Percentiles rank a stretch among this genome's conserved stretches.
Conservation (phyloP, 2,113 vertebrate genomes). For the Prochilodus magdalenae region DNA sequence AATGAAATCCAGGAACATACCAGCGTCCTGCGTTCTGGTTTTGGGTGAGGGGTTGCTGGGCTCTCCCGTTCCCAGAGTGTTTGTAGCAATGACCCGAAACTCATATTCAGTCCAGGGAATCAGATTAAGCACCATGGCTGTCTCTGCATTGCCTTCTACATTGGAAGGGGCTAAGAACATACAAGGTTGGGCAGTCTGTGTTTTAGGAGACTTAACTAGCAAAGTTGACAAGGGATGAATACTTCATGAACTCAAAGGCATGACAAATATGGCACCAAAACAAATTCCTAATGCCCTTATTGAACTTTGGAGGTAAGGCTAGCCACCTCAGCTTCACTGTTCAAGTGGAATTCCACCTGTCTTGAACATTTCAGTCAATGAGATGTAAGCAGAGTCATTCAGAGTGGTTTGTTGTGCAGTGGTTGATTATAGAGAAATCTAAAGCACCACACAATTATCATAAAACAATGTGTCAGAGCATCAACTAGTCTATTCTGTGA, state of each 20-base stretch:
- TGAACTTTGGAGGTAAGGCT: not conserved
- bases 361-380: no score
- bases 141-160: conserved; percentile 93
- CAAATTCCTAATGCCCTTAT: not conserved
- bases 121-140: conserved; percentile 86
- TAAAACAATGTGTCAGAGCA: no score
- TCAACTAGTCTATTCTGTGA: no score
- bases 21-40: conserved; percentile 84
- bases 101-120: conserved; percentile 97
- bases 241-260: no score
- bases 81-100: conserved; percentile 92
- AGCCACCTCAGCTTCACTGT: not conserved
- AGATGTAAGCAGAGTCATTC: no score
- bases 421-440: no score
- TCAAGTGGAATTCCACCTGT: no score
- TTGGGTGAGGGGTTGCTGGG: conserved; percentile 87
- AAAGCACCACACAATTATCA: no score
- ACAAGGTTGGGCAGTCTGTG: not conserved
- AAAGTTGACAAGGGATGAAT: no score
- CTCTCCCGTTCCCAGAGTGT: conserved; percentile 90
- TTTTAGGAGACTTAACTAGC: no score
- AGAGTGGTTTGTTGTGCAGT: no score
- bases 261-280: not conserved
- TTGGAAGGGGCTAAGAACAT: conserved; percentile 80
- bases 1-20: conserved; percentile 64